Evolutionary conservation across 2,797 vertebrate genomes (phyloP), one percentile per base, ranked within the genome.

Genomic region (Rhinoraja longicauda): DNA sequence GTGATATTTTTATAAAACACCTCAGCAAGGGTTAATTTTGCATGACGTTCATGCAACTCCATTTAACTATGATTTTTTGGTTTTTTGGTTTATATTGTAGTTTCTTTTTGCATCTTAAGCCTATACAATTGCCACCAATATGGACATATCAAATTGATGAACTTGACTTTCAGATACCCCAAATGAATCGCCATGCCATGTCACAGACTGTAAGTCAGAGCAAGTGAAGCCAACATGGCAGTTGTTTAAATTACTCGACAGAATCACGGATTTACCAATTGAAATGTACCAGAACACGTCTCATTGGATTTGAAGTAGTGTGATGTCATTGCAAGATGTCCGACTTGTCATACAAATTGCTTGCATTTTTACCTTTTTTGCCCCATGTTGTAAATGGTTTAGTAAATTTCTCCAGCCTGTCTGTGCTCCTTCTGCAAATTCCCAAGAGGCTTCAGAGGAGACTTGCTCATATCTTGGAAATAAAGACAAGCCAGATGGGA

Each of bases 401-500:
- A 29, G 53, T n/a, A 29, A 17, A 24, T 75, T 92, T 75, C 24
- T 92, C 39, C 53, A 36, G 67, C 90, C 70, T 26, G 32, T 26
- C 5, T 75, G 70, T 92, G 21, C 24, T 45, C 36, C 45, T 53
- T 17, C 64, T 75, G 24, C 45, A 73, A 53, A 92, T 70, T 53
- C 10, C 39, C 70, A 75, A 70, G 9, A 75, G 36, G 19, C 70
- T 2, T 88, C 90, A 73, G 70, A 75, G 90, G 70, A 57, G 70
- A 39, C 90, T 91, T 91, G 67, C 90, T 91, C 4, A 39, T 91
- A 29, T 39, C 24, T 91, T 92, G 62, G 59, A 88, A 75, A 75
- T 92, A 75, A 92, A 72, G 67, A 75, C 24, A 24, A 73, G 90
- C 92, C 90, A 75, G 90, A 92, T 72, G 90, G 90, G 72, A 75